phyloP scores from a whole-genome alignment of 2,888 invertebrate genomes.

The Pyralis farinalis region DNA sequence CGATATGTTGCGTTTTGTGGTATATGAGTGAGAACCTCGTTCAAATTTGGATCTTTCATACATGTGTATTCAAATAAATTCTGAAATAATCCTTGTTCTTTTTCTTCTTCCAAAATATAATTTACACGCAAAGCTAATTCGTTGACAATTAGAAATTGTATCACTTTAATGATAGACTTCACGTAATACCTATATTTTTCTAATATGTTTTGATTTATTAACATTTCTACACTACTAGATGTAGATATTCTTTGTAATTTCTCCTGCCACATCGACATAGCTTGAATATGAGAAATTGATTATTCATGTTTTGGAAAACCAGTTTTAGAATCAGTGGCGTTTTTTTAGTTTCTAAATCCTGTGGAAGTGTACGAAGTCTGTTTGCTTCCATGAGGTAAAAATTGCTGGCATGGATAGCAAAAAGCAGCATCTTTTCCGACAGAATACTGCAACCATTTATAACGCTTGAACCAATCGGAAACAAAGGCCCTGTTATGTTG shows the following conservation, averaged over 20 bases:
- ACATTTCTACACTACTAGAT: constrained; percentile 10
- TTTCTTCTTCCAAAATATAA: constrained; percentile 5
- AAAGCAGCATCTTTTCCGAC: too few species aligned
- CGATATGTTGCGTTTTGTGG: constrained; percentile 17
- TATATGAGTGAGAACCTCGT: constrained; percentile 13
- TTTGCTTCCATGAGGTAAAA: too few species aligned
- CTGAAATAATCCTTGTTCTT: constrained; percentile 15
- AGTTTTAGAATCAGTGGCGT: constrained; percentile 6
- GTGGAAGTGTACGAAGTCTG: constrained; percentile 11
- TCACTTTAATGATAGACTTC: too few species aligned
- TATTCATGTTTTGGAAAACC: constrained; percentile 12
- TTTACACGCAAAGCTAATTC: background rate
- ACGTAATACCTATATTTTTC: constrained; percentile 10
- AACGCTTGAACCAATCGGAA: too few species aligned
- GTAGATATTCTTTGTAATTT: constrained; percentile 14
- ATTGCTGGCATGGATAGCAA: too few species aligned
- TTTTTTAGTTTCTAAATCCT: background rate
- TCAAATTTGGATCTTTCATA: constrained; percentile 15
- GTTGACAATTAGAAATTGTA: constrained; percentile 9
- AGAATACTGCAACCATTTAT: too few species aligned
- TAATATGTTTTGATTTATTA: constrained; percentile 11
- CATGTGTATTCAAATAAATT: constrained; percentile 6
- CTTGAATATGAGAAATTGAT: constrained; percentile 13
- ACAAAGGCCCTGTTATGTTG: too few species aligned
- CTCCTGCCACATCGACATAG: constrained; percentile 1